Conservation (phyloP, 2,113 vertebrate genomes). For the Sebastes fasciatus region DNA sequence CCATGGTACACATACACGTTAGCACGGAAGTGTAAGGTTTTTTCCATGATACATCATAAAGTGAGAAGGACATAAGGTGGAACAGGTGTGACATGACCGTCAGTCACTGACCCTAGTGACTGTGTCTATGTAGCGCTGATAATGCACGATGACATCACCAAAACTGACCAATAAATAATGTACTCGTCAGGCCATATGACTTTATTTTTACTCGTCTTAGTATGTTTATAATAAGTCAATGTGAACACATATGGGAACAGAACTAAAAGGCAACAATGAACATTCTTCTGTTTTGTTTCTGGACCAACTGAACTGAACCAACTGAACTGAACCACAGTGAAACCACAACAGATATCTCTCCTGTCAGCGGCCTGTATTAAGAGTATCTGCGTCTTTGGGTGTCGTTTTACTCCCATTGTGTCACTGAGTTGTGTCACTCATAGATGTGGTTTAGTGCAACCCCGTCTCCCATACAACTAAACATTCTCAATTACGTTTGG, state of each 20-base stretch:
- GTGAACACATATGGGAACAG: background rate
- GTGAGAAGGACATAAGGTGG: too few relatives aligned
- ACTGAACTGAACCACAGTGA: background rate
- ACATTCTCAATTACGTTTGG: too few relatives aligned
- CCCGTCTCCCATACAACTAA: too few relatives aligned
- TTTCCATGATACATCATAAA: too few relatives aligned
- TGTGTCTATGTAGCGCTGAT: background rate
- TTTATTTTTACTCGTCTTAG: background rate
- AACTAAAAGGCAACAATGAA: background rate
- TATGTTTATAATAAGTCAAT: background rate
- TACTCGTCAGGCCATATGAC: background rate
- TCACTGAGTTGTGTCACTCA: conserved; percentile 16
- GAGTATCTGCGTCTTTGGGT: background rate
- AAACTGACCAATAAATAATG: background rate
- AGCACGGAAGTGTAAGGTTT: too few relatives aligned
- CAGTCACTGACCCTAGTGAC: background rate
- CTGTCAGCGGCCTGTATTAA: background rate
- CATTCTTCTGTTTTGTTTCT: background rate
- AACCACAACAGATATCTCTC: background rate
- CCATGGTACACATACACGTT: too few relatives aligned
- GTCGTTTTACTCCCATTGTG: conserved; percentile 13
- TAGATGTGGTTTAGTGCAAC: too few relatives aligned
- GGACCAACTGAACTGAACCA: background rate
- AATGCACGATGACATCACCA: background rate
- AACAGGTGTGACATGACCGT: too few relatives aligned